phyloP scores from a whole-genome alignment of 2,888 invertebrate genomes.

The Ennomos fuscantarius region DNA sequence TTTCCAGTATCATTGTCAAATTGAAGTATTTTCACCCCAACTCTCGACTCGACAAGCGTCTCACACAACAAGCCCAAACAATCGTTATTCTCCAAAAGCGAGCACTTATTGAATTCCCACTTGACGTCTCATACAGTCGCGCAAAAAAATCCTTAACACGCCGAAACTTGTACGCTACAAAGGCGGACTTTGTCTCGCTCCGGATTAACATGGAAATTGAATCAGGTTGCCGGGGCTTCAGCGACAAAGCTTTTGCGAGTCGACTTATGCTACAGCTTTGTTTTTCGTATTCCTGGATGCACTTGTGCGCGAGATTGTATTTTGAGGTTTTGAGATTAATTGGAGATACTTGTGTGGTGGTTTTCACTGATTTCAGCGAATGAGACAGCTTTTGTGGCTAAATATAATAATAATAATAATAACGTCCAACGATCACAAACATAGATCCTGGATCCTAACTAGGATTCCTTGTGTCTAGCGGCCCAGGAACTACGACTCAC shows the following conservation, averaged over 20 bases:
- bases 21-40: slow-evolving; percentile 13
- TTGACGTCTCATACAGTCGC: slow-evolving; percentile 39
- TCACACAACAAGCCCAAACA: slow-evolving; percentile 16
- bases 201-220: slow-evolving; percentile 78
- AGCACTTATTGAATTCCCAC: slow-evolving; percentile 37
- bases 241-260: slow-evolving; percentile 25
- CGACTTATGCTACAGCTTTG: slow-evolving; percentile 17
- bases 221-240: slow-evolving; percentile 64
- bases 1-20: slow-evolving; percentile 13
- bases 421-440: too few species aligned
- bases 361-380: too few species aligned
- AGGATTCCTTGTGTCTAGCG: too few species aligned
- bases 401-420: too few species aligned
- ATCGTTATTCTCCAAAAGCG: slow-evolving; percentile 27
- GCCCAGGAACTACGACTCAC: too few species aligned
- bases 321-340: slow-evolving; percentile 21
- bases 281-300: slow-evolving; percentile 17
- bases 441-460: too few species aligned
- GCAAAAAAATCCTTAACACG: slow-evolving; percentile 49
- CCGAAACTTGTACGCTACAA: slow-evolving; percentile 56
- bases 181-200: slow-evolving; percentile 58
- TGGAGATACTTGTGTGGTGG: background rate
- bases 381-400: too few species aligned
- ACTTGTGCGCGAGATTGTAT: slow-evolving; percentile 15
- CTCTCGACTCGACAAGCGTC: slow-evolving; percentile 12